A percentile compares a stretch with the other conserved stretches of the same genome.
Conservation (phyloP, 2,797 vertebrate species). For the Delichon dasypus region DNA sequence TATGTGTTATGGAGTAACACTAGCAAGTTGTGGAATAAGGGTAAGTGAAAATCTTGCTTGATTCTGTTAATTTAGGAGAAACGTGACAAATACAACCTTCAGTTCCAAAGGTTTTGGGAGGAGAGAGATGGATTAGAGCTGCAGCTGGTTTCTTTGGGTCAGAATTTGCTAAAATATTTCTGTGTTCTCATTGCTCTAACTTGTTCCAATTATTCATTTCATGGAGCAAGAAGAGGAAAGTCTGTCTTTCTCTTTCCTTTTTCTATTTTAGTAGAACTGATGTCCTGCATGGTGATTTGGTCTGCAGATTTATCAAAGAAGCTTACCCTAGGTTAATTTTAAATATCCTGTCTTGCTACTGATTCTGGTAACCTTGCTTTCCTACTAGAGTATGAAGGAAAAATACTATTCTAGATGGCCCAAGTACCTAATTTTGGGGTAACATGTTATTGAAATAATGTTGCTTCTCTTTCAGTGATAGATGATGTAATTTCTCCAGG, state of each 20-base stretch:
- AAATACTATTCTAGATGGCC: not conserved
- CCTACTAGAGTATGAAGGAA: not conserved
- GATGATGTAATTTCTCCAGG: not conserved
- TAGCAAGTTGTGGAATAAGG: not conserved
- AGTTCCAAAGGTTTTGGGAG: not conserved
- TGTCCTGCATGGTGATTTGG: not conserved
- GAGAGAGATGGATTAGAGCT: not conserved
- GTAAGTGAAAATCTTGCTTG: not conserved
- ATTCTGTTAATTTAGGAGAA: not conserved
- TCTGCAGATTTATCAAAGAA: not conserved
- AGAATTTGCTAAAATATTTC: slow-evolving; percentile 9
- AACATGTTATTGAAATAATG: not conserved
- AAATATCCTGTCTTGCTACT: not conserved
- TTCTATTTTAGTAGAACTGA: not conserved
- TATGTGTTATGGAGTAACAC: not conserved
- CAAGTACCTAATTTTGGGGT: not conserved
- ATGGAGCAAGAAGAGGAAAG: not conserved
- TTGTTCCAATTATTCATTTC: not conserved
- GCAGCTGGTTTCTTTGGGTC: not conserved
- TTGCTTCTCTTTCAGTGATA: not conserved
- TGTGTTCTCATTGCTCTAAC: not conserved
- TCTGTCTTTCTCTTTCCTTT: not conserved
- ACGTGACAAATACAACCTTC: not conserved
- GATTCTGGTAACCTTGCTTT: not conserved
- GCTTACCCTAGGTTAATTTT: not conserved